Evolutionary conservation across 2,888 invertebrate genomes (phyloP).

Genomic region (Crocallis elinguaria): DNA sequence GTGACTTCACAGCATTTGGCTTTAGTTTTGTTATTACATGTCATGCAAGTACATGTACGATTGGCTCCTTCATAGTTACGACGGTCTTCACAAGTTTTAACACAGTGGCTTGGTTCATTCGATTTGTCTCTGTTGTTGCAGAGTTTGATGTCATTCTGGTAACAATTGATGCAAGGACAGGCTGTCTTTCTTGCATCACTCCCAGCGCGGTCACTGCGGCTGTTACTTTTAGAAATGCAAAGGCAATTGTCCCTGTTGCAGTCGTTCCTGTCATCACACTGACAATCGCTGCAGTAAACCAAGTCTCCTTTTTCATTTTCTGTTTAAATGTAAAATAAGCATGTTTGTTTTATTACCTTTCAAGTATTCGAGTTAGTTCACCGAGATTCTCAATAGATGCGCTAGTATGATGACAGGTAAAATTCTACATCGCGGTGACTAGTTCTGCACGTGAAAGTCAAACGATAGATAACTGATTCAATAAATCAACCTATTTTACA

Average conservation of each 20-base stretch:
- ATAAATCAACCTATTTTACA: too few relatives aligned
- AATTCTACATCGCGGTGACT: too few relatives aligned
- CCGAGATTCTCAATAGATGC: too few relatives aligned
- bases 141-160: not conserved
- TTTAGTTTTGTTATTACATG: not conserved
- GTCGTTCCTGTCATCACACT: slow-evolving; percentile 38
- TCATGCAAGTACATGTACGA: not conserved
- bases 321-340: too few relatives aligned
- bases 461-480: too few relatives aligned
- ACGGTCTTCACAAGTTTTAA: not conserved
- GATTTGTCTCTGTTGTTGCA: not conserved
- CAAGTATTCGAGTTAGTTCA: too few relatives aligned
- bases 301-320: too few relatives aligned
- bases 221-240: slow-evolving; percentile 34
- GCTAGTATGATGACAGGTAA: too few relatives aligned
- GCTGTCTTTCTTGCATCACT: not conserved
- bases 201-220: not conserved
- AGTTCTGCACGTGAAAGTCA: too few relatives aligned
- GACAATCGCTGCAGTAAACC: slow-evolving; percentile 42
- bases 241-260: slow-evolving; percentile 47
- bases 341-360: too few relatives aligned
- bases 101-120: not conserved
- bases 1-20: not conserved
- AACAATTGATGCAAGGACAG: not conserved
- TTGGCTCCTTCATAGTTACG: not conserved